These are phyloP conservation scores for Zootoca vivipara DNA, from an alignment of 2,113 vertebrate genomes.

Conservation along the genomic window DNA sequence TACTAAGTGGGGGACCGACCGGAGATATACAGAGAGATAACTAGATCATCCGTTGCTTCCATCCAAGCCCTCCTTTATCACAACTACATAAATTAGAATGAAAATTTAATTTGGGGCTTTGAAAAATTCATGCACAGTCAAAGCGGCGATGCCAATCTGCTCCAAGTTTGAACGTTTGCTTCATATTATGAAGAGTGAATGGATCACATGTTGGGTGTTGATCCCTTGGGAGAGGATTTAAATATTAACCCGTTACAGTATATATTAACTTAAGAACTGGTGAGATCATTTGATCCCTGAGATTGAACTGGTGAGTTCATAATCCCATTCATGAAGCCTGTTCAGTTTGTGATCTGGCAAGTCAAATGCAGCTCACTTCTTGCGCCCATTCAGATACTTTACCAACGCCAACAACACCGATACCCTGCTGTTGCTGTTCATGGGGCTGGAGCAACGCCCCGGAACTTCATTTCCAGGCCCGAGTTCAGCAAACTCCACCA, in stretches of 20 bases:
- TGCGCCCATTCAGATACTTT: neutral
- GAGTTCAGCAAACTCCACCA: too few species aligned
- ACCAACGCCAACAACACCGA: too few species aligned
- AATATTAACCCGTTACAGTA: neutral
- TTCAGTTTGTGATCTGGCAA: neutral
- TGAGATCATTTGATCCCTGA: neutral
- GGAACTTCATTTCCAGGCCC: too few species aligned
- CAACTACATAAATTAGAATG: conserved; percentile 28
- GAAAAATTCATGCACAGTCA: conserved; percentile 14
- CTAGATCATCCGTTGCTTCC: conserved; percentile 1
- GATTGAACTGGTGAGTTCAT: too few species aligned
- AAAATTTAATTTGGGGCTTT: conserved; percentile 21
- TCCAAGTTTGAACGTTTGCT: neutral
- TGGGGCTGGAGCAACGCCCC: too few species aligned
- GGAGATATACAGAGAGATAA: neutral
- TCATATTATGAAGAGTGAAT: neutral
- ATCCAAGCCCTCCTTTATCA: neutral
- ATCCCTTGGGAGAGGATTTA: neutral
- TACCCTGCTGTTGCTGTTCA: neutral
- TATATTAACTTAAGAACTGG: neutral
- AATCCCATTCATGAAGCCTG: too few species aligned
- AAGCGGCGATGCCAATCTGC: neutral
- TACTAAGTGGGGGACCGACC: conserved; percentile 8
- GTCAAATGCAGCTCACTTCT: neutral
- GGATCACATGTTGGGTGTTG: too few species aligned